phyloP scores from a whole-genome alignment of 2,797 vertebrate genomes.

The Sciurus carolinensis region DNA sequence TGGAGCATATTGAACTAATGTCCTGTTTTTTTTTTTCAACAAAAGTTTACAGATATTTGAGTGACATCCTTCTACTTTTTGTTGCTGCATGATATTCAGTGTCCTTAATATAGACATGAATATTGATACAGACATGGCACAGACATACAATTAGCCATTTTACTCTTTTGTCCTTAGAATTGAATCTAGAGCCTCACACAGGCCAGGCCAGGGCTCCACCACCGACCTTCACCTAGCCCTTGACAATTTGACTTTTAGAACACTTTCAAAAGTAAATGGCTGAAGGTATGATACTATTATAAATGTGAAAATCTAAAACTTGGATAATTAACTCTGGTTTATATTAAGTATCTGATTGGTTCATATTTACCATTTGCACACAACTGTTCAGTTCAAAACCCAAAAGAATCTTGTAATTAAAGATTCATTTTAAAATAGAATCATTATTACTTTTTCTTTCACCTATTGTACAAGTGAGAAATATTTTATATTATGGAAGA shows the following conservation, averaged over 20 bases:
- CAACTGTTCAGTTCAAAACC: not conserved
- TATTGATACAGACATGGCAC: not conserved
- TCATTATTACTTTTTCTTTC: constrained; percentile 10
- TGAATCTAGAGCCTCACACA: not conserved
- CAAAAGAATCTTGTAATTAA: constrained; percentile 31
- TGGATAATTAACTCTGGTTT: constrained; percentile 44
- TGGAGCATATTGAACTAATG: not conserved
- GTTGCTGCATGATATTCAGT: not conserved
- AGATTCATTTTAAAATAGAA: constrained; percentile 17
- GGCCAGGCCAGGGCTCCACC: not conserved
- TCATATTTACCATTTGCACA: constrained; percentile 66
- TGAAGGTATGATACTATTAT: not conserved
- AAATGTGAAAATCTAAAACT: not conserved
- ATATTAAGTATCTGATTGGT: not conserved
- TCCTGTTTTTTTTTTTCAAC: constrained; percentile 13
- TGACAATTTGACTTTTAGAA: not conserved
- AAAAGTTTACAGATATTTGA: not conserved
- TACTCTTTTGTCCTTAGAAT: not conserved
- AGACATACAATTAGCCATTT: not conserved
- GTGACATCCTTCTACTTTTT: not conserved
- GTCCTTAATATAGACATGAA: not conserved
- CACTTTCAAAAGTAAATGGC: not conserved
- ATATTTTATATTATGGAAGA: constrained; percentile 1
- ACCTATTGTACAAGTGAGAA: not conserved
- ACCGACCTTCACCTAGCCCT: not conserved